Percentiles rank a stretch among this genome's conserved stretches.
phyloP scores from a whole-genome alignment of 2,888 invertebrate species.

The Heliothis peltigera region DNA sequence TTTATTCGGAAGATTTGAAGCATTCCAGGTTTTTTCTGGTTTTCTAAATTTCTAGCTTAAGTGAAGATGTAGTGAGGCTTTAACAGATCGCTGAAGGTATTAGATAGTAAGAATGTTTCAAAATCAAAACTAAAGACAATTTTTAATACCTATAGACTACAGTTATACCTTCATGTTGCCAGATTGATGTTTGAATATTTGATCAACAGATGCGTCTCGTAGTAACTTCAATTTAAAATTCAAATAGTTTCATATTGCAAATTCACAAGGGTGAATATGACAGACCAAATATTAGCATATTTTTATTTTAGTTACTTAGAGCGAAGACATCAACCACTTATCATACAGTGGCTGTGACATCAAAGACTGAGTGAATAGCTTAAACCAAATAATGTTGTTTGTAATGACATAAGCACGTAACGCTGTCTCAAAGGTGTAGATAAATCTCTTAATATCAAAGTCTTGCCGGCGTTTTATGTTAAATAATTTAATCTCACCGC shows the following conservation, averaged over 20 bases:
- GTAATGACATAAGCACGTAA: conserved; percentile 71
- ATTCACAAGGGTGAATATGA: conserved; percentile 14
- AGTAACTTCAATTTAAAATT: background rate
- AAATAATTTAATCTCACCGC: conserved; percentile 81
- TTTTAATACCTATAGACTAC: conserved; percentile 34
- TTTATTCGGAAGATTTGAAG: too few species aligned
- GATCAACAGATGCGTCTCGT: background rate
- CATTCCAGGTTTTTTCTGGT: too few species aligned
- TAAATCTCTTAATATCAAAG: conserved; percentile 78
- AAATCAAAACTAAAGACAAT: conserved; percentile 51
- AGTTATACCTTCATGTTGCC: conserved; percentile 2
- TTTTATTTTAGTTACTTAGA: conserved; percentile 27
- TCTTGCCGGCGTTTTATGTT: conserved; percentile 77
- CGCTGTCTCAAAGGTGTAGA: conserved; percentile 73
- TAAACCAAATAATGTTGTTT: conserved; percentile 69
- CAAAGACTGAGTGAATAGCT: conserved; percentile 69
- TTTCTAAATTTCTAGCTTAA: too few species aligned
- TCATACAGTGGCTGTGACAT: conserved; percentile 59
- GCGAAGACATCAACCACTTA: conserved; percentile 25
- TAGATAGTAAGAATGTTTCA: too few species aligned
- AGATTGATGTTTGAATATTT: conserved; percentile 18
- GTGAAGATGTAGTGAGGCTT: too few species aligned
- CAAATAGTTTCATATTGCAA: conserved; percentile 9
- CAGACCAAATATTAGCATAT: conserved; percentile 21
- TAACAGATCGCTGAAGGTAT: too few species aligned